Base-by-base conservation (phyloP, 23 tunicate species). In the Phallusia fumigata region DNA sequence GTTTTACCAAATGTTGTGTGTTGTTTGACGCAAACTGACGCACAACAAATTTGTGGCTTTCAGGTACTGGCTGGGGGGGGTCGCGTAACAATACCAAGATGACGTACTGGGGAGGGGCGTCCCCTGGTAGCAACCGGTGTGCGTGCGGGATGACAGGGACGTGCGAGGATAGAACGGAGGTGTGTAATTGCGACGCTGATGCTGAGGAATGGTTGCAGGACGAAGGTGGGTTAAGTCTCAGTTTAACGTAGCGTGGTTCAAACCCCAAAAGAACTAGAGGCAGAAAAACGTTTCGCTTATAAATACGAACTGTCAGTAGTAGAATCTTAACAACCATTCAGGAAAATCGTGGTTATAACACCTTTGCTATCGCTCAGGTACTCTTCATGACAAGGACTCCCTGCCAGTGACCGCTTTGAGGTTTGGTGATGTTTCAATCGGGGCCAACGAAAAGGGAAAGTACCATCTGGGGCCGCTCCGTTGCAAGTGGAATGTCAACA, bases 51-150 rank as follows among this genome's bases (percentile, higher is more conserved):
- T n/a, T n/a, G n/a, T n/a, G n/a, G n/a, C n/a, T 58, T 58, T 58
- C 58, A 94, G 96, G 88, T 36, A 96, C 96, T 21, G 99, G 90
- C 11, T 96, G 99, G 99, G 92, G 99, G 99, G 90, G 79, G 69
- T 91, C 96, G 19, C 53, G 99, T n/a, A 76, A 76, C 32, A 96
- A 96, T 18, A 35, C 73, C 33, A 78, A 80, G 53, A 83, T 82
- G 93, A 31, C 73, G 16, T 96, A 90, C 78, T 96, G 99, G 99
- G 99, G 99, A 0, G 96, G 99, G 12, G 99, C 99, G 0, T 30
- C 87, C 0, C 92, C 90, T 0, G 96, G 93, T 11, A 90, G 96
- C 85, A 81, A 84, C 79, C 91, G 45, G 83, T 96, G 99, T 75
- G 90, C 90, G 18, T 96, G 99, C 65, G 99, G 99, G 0, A 81